Percentiles rank a stretch among this genome's conserved stretches.
Conservation (phyloP, 2,888 invertebrate genomes). For the Himalopsyche tibetana region DNA sequence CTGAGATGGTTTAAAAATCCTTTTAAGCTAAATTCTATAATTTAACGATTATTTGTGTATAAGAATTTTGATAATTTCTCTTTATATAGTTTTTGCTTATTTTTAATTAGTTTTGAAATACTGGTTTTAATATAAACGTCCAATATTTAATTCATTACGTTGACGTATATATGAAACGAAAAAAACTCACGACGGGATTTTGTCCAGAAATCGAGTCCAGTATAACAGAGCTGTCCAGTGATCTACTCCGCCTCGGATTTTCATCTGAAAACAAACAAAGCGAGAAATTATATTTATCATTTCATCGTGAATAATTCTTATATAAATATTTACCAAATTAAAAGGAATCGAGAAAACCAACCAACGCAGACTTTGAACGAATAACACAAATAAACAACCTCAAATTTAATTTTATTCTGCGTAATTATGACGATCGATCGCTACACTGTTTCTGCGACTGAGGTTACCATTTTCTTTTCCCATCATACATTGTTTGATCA, state of each 20-base stretch:
- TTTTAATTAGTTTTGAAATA: not conserved
- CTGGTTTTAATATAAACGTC: not conserved
- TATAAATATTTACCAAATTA: conserved; percentile 28
- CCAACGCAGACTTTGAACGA: not conserved
- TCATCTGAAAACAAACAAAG: conserved; percentile 59
- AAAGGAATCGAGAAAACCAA: conserved; percentile 6
- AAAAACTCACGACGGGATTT: conserved; percentile 57
- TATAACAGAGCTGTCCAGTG: conserved; percentile 63
- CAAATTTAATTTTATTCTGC: not conserved
- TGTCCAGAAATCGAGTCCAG: conserved; percentile 59
- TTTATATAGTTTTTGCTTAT: too few species aligned
- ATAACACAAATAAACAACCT: not conserved
- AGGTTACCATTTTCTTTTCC: too few species aligned
- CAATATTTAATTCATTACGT: not conserved
- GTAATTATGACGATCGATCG: too few species aligned
- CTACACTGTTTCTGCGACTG: too few species aligned
- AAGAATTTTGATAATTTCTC: too few species aligned
- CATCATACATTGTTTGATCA: too few species aligned
- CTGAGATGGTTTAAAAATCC: too few species aligned
- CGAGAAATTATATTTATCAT: conserved; percentile 9
- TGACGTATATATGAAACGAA: not conserved
- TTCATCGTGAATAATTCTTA: conserved; percentile 19
- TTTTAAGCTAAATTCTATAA: too few species aligned
- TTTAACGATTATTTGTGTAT: too few species aligned
- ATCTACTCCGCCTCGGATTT: conserved; percentile 58